Conservation (phyloP, 2,797 vertebrate genomes). For the Phalanger gymnotis region DNA sequence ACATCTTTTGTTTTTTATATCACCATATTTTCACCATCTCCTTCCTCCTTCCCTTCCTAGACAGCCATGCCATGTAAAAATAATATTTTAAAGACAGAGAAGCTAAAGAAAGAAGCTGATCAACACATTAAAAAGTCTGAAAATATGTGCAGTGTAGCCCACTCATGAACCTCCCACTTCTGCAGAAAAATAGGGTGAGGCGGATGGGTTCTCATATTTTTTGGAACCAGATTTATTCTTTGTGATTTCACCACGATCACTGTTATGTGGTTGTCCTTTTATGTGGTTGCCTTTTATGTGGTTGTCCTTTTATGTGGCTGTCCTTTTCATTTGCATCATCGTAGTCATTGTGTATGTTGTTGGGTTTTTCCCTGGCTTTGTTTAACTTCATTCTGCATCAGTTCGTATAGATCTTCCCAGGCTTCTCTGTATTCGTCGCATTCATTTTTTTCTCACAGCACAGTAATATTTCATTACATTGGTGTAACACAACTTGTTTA, state of each 20-base stretch:
- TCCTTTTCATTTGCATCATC: background rate
- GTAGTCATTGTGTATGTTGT: background rate
- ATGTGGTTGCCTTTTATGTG: background rate
- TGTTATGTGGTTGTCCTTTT: background rate
- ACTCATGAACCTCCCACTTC: background rate
- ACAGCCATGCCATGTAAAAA: background rate
- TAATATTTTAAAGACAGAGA: background rate
- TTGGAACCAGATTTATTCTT: background rate
- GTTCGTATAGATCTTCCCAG: background rate
- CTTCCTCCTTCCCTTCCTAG: background rate
- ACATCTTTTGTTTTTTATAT: conserved; percentile 27
- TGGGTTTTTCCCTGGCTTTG: background rate
- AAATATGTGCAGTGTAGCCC: background rate
- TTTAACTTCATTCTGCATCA: background rate
- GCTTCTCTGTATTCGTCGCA: background rate
- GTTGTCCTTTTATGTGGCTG: background rate
- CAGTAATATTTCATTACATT: background rate
- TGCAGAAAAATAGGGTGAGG: background rate
- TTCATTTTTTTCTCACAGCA: background rate
- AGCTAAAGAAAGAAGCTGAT: background rate
- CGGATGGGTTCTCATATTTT: background rate
- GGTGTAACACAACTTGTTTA: background rate
- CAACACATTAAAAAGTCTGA: no score
- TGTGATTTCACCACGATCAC: background rate
- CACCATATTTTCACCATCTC: background rate